These are phyloP conservation scores for Harmothoe impar DNA, from an alignment of 2,888 invertebrate species.

Conservation along the genomic window DNA sequence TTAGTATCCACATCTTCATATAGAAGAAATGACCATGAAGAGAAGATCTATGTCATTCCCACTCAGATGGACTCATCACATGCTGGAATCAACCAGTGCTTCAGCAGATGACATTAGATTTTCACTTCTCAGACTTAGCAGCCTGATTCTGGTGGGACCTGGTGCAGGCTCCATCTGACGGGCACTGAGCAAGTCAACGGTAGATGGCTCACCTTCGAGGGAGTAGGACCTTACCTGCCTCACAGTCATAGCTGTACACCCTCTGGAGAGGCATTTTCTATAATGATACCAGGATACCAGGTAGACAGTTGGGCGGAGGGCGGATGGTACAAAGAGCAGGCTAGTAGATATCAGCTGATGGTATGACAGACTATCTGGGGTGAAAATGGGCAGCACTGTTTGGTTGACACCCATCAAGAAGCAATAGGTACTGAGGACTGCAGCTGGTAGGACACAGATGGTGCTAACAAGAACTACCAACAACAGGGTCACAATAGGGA, in stretches of 20 bases:
- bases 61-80: no score
- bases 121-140: neutral
- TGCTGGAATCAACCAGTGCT: no score
- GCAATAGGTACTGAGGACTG: neutral
- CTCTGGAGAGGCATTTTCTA: neutral
- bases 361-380: neutral
- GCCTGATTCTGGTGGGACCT: neutral
- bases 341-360: neutral
- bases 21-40: no score
- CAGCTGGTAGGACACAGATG: neutral
- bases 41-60: no score
- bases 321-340: neutral
- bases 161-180: neutral
- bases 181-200: neutral
- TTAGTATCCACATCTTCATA: no score
- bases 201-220: neutral
- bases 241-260: neutral
- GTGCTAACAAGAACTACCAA: neutral
- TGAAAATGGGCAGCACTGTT: neutral
- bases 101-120: no score
- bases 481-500: neutral
- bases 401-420: neutral
- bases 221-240: neutral
- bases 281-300: neutral
- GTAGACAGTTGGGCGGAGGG: neutral